Evolutionary conservation across 1,140 invertebrate species (phyloP).

Genomic region (Luehdorfia chinensis): DNA sequence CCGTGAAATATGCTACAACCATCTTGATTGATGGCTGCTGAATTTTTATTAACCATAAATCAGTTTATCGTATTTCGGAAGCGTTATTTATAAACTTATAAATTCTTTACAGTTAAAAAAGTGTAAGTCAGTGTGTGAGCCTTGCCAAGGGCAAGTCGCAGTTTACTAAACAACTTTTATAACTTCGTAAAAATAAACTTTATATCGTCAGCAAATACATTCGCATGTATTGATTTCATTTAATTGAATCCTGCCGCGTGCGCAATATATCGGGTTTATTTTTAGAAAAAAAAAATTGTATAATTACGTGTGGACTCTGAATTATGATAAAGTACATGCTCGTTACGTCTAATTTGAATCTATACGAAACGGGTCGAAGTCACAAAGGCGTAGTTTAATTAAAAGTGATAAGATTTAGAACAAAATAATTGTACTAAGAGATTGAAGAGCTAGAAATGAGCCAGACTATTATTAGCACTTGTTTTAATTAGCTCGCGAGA

Average conservation of each 20-base stretch:
- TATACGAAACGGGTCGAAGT: constrained; percentile 2
- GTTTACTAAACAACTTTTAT: constrained; percentile 55
- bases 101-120: constrained; percentile 40
- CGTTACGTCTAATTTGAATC: constrained; percentile 10
- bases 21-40: constrained; percentile 33
- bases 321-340: constrained; percentile 10
- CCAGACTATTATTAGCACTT: too few relatives aligned
- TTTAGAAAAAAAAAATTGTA: constrained; percentile 19
- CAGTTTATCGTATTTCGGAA: constrained; percentile 36
- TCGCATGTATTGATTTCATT: constrained; percentile 47
- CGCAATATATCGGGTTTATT: constrained; percentile 32
- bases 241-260: constrained; percentile 43
- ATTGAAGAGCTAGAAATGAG: not conserved
- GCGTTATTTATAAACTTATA: constrained; percentile 41
- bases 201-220: constrained; percentile 41
- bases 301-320: not conserved
- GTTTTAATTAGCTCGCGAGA: too few relatives aligned
- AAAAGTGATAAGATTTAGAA: constrained; percentile 10
- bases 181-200: constrained; percentile 28
- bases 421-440: constrained; percentile 3
- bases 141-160: constrained; percentile 50
- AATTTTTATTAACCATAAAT: constrained; percentile 42
- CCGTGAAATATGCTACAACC: constrained; percentile 8
- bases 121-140: constrained; percentile 32
- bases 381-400: constrained; percentile 6